Base-by-base conservation (phyloP, 2,888 invertebrate genomes). In the Eristalis intricaria region DNA sequence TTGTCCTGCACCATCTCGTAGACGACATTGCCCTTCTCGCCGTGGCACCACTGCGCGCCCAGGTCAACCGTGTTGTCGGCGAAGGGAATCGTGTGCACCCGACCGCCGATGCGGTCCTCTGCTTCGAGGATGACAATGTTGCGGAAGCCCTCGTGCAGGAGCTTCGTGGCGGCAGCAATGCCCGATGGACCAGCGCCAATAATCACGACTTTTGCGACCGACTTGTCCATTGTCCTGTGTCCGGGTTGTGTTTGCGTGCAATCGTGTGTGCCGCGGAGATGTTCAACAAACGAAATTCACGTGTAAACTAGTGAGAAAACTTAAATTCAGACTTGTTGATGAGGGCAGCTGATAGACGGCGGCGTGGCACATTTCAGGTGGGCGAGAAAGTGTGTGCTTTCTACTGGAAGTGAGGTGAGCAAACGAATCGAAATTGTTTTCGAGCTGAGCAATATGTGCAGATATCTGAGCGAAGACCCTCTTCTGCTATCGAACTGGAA, bases 1-100 rank as follows among this genome's bases (percentile, higher is more conserved):
- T 90, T 58, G 4, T 91, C 80, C 65, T 90, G 88, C 7, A 95
- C 95, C 66, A 95, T 90, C 60, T 95, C 93, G 89, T 94, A 95
- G 0, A 96, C 94, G 29, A 94, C 90, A 91, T 96, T 95, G 65
- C 93, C 94, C 90, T 94, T 93, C 91, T 96, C 95, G 0, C 97
- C 92, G 64, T 92, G 92, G 68, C 92, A 96, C 97, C 97, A 97
- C 89, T 97, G 96, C 64, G 96, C 97, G 0, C 97, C 97, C 69
- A 96, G 90, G 91, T 97, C 97, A 5, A 97, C 93, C 5, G 94
- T 92, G 86, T 94, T 94, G 0, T 94, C 94, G 1, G 94, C 95
- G 88, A 94, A 95, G 0, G 93, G 92, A 2, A 94, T 92, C 0
- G 94, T 94, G 69, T 93, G 89, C 23, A 96, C 93, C 78, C 96